Percentiles rank a stretch among this genome's conserved stretches.
These are phyloP conservation scores for Drosophila truncata DNA, from an alignment of 1,140 invertebrate genomes.

Conservation along the genomic window DNA sequence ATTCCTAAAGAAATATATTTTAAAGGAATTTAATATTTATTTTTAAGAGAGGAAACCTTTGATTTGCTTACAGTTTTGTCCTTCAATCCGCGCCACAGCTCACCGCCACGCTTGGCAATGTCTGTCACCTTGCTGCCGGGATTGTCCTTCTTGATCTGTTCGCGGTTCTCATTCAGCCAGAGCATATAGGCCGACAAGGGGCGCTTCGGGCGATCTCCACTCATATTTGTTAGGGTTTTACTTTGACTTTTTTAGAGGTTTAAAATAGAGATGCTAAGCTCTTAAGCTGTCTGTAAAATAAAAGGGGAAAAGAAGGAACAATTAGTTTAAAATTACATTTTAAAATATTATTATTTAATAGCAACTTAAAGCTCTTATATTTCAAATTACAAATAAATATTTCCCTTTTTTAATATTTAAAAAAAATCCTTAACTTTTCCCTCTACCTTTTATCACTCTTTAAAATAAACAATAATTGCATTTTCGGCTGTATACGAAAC, in stretches of 20 bases:
- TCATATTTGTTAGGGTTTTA: constrained; percentile 87
- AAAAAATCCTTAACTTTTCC: background rate
- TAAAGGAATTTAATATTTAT: background rate
- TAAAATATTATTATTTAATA: background rate
- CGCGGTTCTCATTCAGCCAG: constrained; percentile 93
- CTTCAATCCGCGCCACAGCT: constrained; percentile 91
- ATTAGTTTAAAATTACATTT: background rate
- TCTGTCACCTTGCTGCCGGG: constrained; percentile 93
- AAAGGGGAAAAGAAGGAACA: background rate
- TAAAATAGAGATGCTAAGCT: constrained; percentile 3
- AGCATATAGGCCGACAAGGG: constrained; percentile 94
- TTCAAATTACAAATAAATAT: background rate
- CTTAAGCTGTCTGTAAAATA: constrained; percentile 16
- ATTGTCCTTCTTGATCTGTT: constrained; percentile 92
- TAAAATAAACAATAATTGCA: constrained; percentile 65
- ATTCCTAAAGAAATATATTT: constrained; percentile 88
- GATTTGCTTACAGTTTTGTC: constrained; percentile 74
- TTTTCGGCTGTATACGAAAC: constrained; percentile 26
- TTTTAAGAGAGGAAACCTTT: rapidly evolving
- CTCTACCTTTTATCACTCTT: background rate
- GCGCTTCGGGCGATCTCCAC: constrained; percentile 93
- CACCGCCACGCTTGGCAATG: constrained; percentile 94
- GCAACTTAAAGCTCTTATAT: background rate
- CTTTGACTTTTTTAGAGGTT: constrained; percentile 4
- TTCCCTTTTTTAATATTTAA: too few relatives aligned